Base-by-base conservation (phyloP, 1,140 invertebrate species). In the Mizuhopecten yessoensis region DNA sequence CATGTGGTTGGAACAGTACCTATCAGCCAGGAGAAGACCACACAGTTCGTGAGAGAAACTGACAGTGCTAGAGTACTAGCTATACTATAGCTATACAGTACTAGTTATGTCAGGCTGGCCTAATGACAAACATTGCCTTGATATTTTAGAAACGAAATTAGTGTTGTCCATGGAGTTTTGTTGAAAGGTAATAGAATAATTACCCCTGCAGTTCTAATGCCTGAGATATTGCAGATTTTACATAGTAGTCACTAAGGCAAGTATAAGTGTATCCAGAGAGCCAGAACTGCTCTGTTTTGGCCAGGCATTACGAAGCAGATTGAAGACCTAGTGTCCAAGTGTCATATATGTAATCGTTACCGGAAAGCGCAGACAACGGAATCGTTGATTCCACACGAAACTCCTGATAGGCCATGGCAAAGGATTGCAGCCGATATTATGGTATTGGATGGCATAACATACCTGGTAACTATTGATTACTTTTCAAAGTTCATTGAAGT, bases 381-480 rank as follows among this genome's bases (percentile, higher is more conserved):
- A 90, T 36, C 93, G 15, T 89, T 95, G 36, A 86, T 89, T 11
- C 91, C 93, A 5, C 94, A 90, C 92, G 87, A 92, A 10, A 87
- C 39, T 45, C 94, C 95, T 23, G 86, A 88, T 9, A 33, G 90
- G 17, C 94, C 94, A 23, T 96, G 93, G 94, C 45, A 87, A 13
- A 33, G 94, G 45, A 87, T 95, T 93, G 96, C 96, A 91, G 89
- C 95, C 3, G 97, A 97, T 94, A 45, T 90, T 29, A 96, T 95
- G 91, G 94, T 94, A 23, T 94, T 97, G 17, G 88, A 94, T 15
- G 94, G 94, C 7, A 91, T 86, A 10, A 33, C 57, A 29, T 95
- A 96, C 34, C 87, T 97, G 0, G 93, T 97, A 0, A 89, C 97
- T 0, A 95, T 97, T 0, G 97, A 97, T 90, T n/a, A n/a, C n/a